Percentiles rank a stretch among this genome's conserved stretches.
Evolutionary conservation across 30 jellyfish, hydroid and myxozoan species (phyloP).

Genomic region (Kudoa iwatai): DNA sequence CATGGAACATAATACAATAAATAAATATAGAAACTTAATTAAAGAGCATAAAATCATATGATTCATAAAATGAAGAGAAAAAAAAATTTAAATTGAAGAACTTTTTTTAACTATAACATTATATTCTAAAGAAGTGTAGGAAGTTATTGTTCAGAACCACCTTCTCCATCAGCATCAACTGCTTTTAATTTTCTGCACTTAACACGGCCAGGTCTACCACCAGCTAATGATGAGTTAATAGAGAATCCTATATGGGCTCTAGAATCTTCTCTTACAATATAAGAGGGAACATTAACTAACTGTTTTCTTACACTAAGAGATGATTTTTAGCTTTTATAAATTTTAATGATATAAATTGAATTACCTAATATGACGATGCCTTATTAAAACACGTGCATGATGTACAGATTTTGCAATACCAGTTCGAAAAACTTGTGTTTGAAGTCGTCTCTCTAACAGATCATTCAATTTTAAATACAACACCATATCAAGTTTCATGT

Average conservation of each 20-base stretch:
- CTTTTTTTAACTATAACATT: too few relatives aligned
- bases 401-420: conserved; percentile 93
- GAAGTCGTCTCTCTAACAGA: conserved; percentile 71
- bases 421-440: conserved; percentile 64
- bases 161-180: conserved; percentile 55
- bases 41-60: too few relatives aligned
- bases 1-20: too few relatives aligned
- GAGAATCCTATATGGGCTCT: conserved; percentile 69
- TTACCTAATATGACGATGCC: conserved; percentile 83
- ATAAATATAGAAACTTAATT: too few relatives aligned
- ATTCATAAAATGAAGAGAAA: too few relatives aligned
- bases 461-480: conserved; percentile 59
- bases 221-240: conserved; percentile 49
- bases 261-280: conserved; percentile 48
- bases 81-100: too few relatives aligned
- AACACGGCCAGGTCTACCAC: conserved; percentile 90
- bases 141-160: too few relatives aligned
- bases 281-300: conserved; percentile 63
- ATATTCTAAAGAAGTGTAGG: too few relatives aligned
- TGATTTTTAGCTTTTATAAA: background rate
- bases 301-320: conserved; percentile 42
- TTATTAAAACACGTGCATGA: conserved; percentile 79
- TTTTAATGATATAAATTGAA: too few relatives aligned
- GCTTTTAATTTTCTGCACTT: conserved; percentile 32
- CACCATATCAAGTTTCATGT: conserved; percentile 77